Conservation (phyloP, 2,797 vertebrate genomes). For the Enteromius thamalakanensis region DNA sequence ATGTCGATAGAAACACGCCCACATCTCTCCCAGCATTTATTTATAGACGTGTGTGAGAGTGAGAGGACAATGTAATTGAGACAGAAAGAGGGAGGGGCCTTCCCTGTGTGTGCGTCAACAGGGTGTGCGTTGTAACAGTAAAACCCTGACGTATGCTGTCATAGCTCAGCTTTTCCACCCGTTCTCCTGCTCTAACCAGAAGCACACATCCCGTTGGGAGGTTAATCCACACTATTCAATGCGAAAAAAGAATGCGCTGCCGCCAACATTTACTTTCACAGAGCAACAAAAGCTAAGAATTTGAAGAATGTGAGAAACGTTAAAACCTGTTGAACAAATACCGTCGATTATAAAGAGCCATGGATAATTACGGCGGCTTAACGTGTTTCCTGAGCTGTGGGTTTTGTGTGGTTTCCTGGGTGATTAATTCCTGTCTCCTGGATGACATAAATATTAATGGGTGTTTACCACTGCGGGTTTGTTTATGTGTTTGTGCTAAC, state of each 20-base stretch:
- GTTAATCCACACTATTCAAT: constrained; percentile 40
- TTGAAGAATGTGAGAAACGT: constrained; percentile 30
- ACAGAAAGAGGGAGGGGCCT: constrained; percentile 17
- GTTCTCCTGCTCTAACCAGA: constrained; percentile 27
- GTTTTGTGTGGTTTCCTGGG: constrained; percentile 1
- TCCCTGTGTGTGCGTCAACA: constrained; percentile 31
- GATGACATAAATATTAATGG: constrained; percentile 14
- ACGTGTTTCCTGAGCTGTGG: constrained; percentile 1
- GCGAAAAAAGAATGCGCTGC: constrained; percentile 26
- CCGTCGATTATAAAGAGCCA: neutral
- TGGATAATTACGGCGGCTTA: neutral
- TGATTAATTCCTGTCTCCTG: neutral
- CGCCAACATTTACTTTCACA: constrained; percentile 12
- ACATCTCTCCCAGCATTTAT: constrained; percentile 24
- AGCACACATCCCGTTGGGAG: constrained; percentile 10
- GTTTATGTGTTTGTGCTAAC: constrained; percentile 1
- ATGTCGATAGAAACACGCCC: neutral
- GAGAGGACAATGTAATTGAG: neutral
- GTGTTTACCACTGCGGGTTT: neutral
- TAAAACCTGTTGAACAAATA: constrained; percentile 40
- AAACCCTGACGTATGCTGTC: constrained; percentile 19
- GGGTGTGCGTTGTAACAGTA: constrained; percentile 45
- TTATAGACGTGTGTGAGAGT: neutral
- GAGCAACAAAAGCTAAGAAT: constrained; percentile 31
- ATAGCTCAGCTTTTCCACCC: constrained; percentile 36